Conservation (phyloP, 1,140 invertebrate species). For the Habropoda laboriosa region DNA sequence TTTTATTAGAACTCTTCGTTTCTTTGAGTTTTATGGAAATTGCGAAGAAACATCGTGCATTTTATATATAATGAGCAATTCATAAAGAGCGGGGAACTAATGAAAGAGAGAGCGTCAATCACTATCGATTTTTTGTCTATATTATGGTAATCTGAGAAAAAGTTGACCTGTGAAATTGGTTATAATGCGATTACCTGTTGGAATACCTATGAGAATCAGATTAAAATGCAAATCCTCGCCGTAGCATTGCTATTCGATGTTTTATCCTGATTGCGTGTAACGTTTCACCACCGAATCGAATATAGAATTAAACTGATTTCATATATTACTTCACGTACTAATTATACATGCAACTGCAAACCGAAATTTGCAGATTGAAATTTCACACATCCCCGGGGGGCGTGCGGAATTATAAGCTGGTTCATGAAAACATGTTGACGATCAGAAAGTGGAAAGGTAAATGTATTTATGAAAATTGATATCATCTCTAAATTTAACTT, state of each 20-base stretch:
- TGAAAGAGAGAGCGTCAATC: not conserved
- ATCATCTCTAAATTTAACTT: no score
- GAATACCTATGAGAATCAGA: not conserved
- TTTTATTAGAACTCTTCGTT: no score
- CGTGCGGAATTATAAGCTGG: not conserved
- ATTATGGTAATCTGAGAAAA: not conserved
- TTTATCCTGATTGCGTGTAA: conserved; percentile 32
- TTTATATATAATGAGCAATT: no score
- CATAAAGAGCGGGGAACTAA: no score
- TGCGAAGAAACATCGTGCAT: no score
- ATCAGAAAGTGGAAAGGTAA: not conserved
- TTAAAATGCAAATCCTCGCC: conserved; percentile 25
- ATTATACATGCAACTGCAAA: not conserved
- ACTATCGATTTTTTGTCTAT: not conserved
- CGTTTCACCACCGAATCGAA: conserved; percentile 11
- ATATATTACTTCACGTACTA: conserved; percentile 26
- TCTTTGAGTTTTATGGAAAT: no score
- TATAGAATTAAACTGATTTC: conserved; percentile 33
- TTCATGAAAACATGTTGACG: not conserved
- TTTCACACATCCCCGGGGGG: not conserved
- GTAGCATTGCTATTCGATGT: not conserved
- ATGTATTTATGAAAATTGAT: no score
- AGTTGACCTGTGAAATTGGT: conserved; percentile 8
- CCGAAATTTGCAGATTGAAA: conserved; percentile 22
- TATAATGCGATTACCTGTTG: conserved; percentile 8